These are phyloP conservation scores for Chaetodon trifasciatus DNA, from an alignment of 2,797 vertebrate genomes.

Conservation along the genomic window DNA sequence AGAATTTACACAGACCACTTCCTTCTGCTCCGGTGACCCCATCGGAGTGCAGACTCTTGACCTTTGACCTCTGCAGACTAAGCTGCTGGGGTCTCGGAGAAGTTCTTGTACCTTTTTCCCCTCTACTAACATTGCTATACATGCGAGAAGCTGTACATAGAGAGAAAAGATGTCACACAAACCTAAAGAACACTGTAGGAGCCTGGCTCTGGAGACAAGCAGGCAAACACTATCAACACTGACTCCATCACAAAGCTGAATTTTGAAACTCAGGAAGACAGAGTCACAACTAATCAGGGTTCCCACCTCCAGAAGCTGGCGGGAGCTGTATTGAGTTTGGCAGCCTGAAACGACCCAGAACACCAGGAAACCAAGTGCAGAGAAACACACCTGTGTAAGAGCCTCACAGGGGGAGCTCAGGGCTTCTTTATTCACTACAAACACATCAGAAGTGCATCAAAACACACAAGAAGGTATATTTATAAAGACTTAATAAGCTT, in stretches of 20 bases:
- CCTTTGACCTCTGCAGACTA: conserved; percentile 46
- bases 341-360: conserved; percentile 61
- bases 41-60: conserved; percentile 37
- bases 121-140: conserved; percentile 19
- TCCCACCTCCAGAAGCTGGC: conserved; percentile 57
- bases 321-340: conserved; percentile 67
- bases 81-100: conserved; percentile 27
- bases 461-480: background rate
- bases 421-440: conserved; percentile 46
- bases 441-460: conserved; percentile 26
- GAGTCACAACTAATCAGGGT: conserved; percentile 70
- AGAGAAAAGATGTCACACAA: background rate
- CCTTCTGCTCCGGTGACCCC: conserved; percentile 41
- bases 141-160: background rate
- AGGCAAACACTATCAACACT: conserved; percentile 35
- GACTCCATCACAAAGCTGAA: conserved; percentile 31
- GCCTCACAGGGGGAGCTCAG: conserved; percentile 39
- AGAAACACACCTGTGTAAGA: conserved; percentile 65
- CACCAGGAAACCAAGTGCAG: conserved; percentile 56
- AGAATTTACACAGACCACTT: conserved; percentile 50
- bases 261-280: conserved; percentile 61
- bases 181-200: background rate
- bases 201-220: conserved; percentile 22
- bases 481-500: conserved; percentile 7
- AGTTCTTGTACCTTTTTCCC: background rate